Conservation (phyloP, 2,888 invertebrate species). For the Agrilus mali region DNA sequence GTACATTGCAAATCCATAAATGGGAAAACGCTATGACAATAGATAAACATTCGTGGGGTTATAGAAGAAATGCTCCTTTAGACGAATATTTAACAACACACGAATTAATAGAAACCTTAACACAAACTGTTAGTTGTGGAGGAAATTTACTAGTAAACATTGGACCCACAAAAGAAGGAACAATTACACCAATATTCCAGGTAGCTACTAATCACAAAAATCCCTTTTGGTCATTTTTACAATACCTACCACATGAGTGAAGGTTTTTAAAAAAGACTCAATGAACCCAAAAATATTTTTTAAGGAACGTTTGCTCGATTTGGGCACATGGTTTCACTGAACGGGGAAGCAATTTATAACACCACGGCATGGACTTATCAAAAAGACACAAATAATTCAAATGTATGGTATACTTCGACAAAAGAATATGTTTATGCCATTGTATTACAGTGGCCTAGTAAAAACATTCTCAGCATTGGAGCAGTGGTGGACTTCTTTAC, state of each 20-base stretch:
- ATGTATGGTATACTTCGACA: slow-evolving; percentile 25
- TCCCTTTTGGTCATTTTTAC: no score
- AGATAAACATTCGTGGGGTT: slow-evolving; percentile 74
- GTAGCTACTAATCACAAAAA: no score
- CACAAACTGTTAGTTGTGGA: slow-evolving; percentile 64
- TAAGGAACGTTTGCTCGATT: slow-evolving; percentile 51
- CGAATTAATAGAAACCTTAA: slow-evolving; percentile 53
- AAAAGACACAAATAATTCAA: slow-evolving; percentile 60
- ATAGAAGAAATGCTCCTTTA: slow-evolving; percentile 51
- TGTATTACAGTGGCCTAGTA: slow-evolving; percentile 55
- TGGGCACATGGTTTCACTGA: slow-evolving; percentile 63
- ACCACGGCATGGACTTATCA: slow-evolving; percentile 65
- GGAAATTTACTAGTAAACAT: slow-evolving; percentile 68
- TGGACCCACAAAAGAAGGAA: slow-evolving; percentile 74
- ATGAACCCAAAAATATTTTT: no score
- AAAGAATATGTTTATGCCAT: slow-evolving; percentile 48
- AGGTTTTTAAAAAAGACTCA: no score
- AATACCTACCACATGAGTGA: no score
- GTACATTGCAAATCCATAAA: slow-evolving; percentile 53
- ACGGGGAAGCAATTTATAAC: slow-evolving; percentile 70
- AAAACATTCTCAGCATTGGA: slow-evolving; percentile 36
- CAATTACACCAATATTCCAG: slow-evolving; percentile 67
- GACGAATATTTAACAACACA: slow-evolving; percentile 48
- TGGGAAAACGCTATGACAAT: slow-evolving; percentile 90
- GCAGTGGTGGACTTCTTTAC: slow-evolving; percentile 25